Base-by-base conservation (phyloP, 2,888 invertebrate genomes). In the Orthosia cruda region DNA sequence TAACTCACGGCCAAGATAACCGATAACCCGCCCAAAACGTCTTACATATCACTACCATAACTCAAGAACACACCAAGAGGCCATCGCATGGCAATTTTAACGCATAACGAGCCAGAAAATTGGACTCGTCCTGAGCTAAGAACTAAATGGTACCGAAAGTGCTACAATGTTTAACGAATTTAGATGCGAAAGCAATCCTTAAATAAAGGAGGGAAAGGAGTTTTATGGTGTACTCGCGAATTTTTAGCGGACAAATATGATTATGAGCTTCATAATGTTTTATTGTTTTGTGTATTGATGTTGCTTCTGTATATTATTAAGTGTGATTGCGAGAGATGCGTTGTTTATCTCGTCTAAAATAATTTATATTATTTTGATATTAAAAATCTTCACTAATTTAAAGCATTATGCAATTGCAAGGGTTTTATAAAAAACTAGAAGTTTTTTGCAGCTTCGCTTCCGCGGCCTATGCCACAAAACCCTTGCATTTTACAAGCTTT, bases 71-170 rank as follows among this genome's bases (percentile, higher is more conserved):
- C 88, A 80, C 85, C 81, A 88, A 89, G 80, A 86, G 87, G 87
- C 78, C 87, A 87, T 89, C 87, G 86, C 81, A 87, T 88, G 87
- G 88, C 89, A 91, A 92, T 92, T 91, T 91, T 89, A 88, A 89
- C 87, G 87, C 89, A 92, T 90, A 93, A 93, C 91, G 92, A 92
- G 87, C 90, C 93, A 92, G 92, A 91, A 92, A 93, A 93, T 94
- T 92, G 92, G 81, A 87, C 84, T 84, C 76, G 80, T 78, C 75
- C 72, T 81, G 81, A 84, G 82, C 84, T 88, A 82, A 89, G 84
- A 89, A 89, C 91, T 90, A 91, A 92, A 91, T 84, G 91, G 86
- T 80, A 87, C 88, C 82, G 87, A 91, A 90, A 91, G 87, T 91
- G 87, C 87, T 90, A 88, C 84, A 89, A 86, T 89, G 88, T 90